phyloP scores from a whole-genome alignment of 1,140 invertebrate species.

The Drosophila grimshawi region DNA sequence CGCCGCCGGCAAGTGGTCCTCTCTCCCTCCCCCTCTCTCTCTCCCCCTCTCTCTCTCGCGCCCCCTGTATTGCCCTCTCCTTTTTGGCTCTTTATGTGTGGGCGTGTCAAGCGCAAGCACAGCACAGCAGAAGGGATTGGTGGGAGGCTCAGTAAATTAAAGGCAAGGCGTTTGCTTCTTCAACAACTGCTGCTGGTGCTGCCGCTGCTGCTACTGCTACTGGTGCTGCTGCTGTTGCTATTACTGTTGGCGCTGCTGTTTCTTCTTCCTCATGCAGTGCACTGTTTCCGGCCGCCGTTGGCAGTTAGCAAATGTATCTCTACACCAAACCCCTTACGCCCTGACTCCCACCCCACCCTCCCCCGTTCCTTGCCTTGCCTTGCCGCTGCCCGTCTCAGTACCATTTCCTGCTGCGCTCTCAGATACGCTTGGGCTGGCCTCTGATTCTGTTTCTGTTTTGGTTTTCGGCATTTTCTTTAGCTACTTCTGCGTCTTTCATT shows the following conservation, averaged over 20 bases:
- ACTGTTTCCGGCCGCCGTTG: conserved; percentile 74
- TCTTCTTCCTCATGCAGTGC: conserved; percentile 60
- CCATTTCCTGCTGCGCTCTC: conserved; percentile 62
- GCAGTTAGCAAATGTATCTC: conserved; percentile 66
- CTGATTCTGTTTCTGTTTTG: conserved; percentile 50
- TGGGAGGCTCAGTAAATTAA: conserved; percentile 58
- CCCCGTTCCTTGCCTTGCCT: background rate
- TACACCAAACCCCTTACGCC: background rate
- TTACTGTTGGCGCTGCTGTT: conserved; percentile 11
- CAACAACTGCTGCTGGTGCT: conserved; percentile 5
- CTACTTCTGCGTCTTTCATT: conserved; percentile 13
- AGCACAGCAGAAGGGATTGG: conserved; percentile 37
- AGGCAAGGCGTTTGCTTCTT: conserved; percentile 56
- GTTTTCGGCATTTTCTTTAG: conserved; percentile 44
- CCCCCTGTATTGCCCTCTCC: background rate
- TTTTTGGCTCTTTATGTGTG: conserved; percentile 32
- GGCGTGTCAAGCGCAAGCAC: conserved; percentile 74
- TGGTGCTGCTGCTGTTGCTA: conserved; percentile 13
- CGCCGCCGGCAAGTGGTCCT: conserved; percentile 64
- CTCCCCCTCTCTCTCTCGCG: conserved; percentile 19
- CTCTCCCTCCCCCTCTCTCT: conserved; percentile 21
- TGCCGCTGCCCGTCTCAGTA: conserved; percentile 9
- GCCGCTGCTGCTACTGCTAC: conserved; percentile 29
- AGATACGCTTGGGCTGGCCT: conserved; percentile 64
- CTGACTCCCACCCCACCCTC: conserved; percentile 10